A percentile compares a stretch with the other conserved stretches of the same genome.
Conservation (phyloP, 2,113 vertebrate genomes). For the Seriola aureovittata region DNA sequence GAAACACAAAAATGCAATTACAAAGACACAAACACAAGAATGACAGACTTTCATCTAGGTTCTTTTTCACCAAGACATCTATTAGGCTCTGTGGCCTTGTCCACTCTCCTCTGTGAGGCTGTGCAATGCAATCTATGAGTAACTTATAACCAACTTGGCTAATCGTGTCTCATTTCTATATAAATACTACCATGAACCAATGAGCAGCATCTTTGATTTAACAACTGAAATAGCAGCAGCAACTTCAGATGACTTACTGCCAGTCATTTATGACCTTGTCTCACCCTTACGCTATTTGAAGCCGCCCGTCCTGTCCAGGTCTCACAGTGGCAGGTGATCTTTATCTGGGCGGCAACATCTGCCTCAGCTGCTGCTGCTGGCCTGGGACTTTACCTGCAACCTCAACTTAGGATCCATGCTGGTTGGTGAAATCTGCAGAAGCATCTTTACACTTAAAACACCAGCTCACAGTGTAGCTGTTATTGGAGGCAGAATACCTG, state of each 20-base stretch:
- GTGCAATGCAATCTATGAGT: neutral
- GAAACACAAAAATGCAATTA: neutral
- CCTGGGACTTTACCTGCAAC: neutral
- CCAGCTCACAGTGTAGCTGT: neutral
- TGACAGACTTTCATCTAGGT: neutral
- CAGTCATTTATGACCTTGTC: neutral
- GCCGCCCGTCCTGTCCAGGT: neutral
- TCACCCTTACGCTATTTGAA: neutral
- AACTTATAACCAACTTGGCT: neutral
- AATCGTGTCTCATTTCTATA: neutral
- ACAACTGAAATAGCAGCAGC: neutral
- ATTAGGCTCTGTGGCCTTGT: neutral
- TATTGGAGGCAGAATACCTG: neutral
- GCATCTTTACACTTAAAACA: neutral
- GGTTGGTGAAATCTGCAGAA: neutral
- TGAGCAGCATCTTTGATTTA: neutral
- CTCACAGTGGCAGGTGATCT: neutral
- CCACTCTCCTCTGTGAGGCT: neutral
- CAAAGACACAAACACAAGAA: neutral
- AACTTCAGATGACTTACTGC: neutral
- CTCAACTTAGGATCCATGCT: neutral
- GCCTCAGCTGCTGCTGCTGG: neutral
- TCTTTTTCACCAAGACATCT: neutral
- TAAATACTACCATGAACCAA: neutral
- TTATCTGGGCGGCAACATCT: conserved; percentile 6